These are phyloP conservation scores for Nyctereutes procyonoides DNA, from an alignment of 2,113 vertebrate species.

Conservation along the genomic window DNA sequence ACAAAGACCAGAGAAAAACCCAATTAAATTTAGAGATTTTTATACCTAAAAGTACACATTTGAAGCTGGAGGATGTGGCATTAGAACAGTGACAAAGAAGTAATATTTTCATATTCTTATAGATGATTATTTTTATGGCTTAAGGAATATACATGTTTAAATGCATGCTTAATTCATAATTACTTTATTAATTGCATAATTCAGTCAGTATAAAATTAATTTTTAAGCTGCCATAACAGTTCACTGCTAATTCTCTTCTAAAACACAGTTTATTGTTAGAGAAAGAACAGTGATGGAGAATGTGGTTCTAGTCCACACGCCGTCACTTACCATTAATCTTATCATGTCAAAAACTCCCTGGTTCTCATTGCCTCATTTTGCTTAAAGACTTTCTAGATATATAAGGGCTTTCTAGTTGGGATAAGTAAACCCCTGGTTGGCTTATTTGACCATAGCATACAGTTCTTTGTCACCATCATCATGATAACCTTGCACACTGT, in stretches of 20 bases:
- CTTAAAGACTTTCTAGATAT: background rate
- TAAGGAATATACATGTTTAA: background rate
- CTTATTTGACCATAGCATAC: background rate
- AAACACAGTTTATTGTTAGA: background rate
- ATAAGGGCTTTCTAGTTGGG: background rate
- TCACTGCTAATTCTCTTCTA: background rate
- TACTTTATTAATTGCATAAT: background rate
- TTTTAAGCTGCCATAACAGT: background rate
- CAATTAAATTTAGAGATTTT: background rate
- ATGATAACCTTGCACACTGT: background rate
- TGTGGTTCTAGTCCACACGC: accelerated
- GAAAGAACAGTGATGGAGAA: background rate
- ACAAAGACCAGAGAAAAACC: background rate
- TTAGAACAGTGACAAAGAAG: background rate
- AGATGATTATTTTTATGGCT: background rate
- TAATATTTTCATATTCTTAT: background rate
- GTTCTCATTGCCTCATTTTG: background rate
- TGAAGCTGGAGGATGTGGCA: background rate
- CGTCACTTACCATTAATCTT: too few relatives aligned
- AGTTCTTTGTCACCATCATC: background rate
- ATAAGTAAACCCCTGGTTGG: background rate
- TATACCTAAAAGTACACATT: background rate
- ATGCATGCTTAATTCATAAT: background rate
- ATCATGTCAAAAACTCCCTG: background rate
- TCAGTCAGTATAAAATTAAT: background rate